These are phyloP conservation scores for Astropecten irregularis DNA, from an alignment of 53 echinoderm and acorn worm genomes.

Conservation along the genomic window DNA sequence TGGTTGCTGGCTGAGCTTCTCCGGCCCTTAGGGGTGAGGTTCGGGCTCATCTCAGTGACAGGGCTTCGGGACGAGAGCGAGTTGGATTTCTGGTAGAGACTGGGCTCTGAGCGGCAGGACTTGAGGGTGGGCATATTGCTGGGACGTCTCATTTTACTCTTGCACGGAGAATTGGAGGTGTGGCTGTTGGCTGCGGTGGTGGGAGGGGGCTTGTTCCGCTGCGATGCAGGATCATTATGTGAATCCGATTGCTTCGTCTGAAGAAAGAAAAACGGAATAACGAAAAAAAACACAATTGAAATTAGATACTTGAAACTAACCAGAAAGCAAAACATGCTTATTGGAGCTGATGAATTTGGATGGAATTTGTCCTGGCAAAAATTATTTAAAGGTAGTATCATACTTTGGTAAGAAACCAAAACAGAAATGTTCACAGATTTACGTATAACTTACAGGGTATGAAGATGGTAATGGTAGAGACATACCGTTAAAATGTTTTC, in stretches of 20 bases:
- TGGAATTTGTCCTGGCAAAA: too few relatives aligned
- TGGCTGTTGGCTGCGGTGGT: constrained; percentile 41
- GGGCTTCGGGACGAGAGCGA: constrained; percentile 21
- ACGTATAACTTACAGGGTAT: too few relatives aligned
- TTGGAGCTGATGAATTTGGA: too few relatives aligned
- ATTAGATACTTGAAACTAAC: too few relatives aligned
- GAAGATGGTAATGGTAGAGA: too few relatives aligned
- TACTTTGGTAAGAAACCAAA: too few relatives aligned
- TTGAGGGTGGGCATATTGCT: constrained; percentile 74
- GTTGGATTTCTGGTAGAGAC: constrained; percentile 60
- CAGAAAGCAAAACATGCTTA: too few relatives aligned
- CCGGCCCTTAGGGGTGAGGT: constrained; percentile 8
- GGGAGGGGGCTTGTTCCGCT: constrained; percentile 31
- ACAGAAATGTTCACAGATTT: too few relatives aligned
- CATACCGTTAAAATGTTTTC: too few relatives aligned
- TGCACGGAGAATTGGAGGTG: constrained; percentile 59
- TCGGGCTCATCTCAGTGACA: constrained; percentile 28
- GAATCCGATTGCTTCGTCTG: constrained; percentile 69
- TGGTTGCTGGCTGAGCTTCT: constrained; percentile 46
- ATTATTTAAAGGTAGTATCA: too few relatives aligned
- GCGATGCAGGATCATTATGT: neutral
- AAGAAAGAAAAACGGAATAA: neutral
- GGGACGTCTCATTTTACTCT: constrained; percentile 63
- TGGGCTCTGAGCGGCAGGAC: constrained; percentile 74
- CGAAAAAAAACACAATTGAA: too few relatives aligned